Base-by-base conservation (phyloP, 1,140 invertebrate genomes). In the Ephestia elutella region DNA sequence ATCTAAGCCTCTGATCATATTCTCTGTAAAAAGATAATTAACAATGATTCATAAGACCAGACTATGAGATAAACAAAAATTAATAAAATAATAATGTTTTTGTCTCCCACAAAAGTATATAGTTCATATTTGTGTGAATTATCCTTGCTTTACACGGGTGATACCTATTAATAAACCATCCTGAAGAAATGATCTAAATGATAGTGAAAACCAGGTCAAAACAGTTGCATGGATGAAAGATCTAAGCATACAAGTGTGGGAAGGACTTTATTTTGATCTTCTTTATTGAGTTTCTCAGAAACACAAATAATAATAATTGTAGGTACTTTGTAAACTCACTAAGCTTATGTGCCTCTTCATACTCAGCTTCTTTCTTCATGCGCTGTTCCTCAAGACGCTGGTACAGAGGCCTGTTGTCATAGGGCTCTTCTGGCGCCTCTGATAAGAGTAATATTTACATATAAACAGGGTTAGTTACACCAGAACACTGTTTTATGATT, bases 1-100 rank as follows among this genome's bases (percentile, higher is more conserved):
- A 86, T 98, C 97, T 2, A 99, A 87, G 8, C 96, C 96, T 86
- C 96, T 95, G 60, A 99, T 97, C 91, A 98, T 94, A 89, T 98
- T 97, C 89, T 98, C 96, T 96, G 73, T 15, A 90, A 63, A 48
- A 66, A 44, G n/a, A n/a, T n/a, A n/a, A n/a, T n/a, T n/a, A 35
- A 35, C 9, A 4, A 13, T 2, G 13, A 5, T 1, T 35, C 9
- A 35, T 35, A 35, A 35, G 2, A 35, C 3, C 3, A 35, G 3
- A 35, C 32, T 35, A 35, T n/a, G n/a, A 13, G 3, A 53, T 18
- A 65, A 35, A 35, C 9, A 35, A 13, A 25, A 3, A 25, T 25
- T 25, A 25, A 25, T 25, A 7, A 3, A 25, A 25, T 25, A 25
- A 3, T 25, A 2, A 2, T 25, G 21, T 25, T 25, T 25, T 25